Evolutionary conservation across 2,113 vertebrate genomes (phyloP).

Genomic region (Callospermophilus lateralis): DNA sequence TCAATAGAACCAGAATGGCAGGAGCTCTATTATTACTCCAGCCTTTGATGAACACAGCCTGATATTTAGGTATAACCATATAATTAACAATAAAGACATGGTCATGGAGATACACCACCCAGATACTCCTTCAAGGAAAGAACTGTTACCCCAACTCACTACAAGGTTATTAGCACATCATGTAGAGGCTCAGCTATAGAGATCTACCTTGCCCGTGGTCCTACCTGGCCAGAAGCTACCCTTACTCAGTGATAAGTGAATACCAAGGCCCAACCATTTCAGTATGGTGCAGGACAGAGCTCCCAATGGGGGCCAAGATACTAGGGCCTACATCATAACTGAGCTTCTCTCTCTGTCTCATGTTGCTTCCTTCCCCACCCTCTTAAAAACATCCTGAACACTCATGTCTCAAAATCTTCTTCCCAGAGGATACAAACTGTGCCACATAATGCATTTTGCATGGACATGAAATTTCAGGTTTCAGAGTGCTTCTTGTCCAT

Average conservation of each 20-base stretch:
- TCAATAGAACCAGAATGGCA: background rate
- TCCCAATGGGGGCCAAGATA: background rate
- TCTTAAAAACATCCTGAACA: background rate
- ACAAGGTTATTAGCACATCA: too few species aligned
- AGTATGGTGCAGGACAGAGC: background rate
- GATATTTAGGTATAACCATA: background rate
- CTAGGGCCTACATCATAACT: too few species aligned
- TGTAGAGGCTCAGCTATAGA: background rate
- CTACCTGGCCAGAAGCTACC: background rate
- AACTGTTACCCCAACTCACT: background rate
- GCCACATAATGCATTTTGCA: background rate
- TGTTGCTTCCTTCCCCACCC: background rate
- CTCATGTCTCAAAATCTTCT: background rate
- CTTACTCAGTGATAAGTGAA: background rate
- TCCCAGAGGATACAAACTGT: background rate
- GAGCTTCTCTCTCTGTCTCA: background rate
- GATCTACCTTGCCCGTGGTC: fast-evolving
- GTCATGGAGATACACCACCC: background rate
- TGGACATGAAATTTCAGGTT: background rate
- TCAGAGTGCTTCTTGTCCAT: background rate
- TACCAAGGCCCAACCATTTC: background rate
- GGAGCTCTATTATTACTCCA: background rate
- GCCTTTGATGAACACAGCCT: background rate
- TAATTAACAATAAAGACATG: background rate
- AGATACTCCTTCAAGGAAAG: background rate